These are phyloP conservation scores for Nipponia nippon DNA, from an alignment of 2,113 vertebrate species.

Conservation along the genomic window DNA sequence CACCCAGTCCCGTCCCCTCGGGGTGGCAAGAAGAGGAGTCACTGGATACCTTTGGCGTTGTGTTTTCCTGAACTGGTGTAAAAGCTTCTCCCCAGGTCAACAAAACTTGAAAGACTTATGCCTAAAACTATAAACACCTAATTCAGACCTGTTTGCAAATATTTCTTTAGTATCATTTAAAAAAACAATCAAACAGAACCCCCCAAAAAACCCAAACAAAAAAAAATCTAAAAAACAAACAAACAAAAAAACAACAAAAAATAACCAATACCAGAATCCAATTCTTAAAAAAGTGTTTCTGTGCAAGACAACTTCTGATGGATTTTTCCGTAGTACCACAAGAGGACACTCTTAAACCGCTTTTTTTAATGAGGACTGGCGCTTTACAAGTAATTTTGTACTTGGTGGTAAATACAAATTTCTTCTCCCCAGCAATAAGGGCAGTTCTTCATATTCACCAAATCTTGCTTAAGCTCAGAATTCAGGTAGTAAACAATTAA, in stretches of 20 bases:
- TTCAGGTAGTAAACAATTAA: background rate
- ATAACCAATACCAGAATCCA: background rate
- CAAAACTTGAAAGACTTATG: background rate
- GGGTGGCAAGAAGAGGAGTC: fast-evolving
- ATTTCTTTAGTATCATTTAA: background rate
- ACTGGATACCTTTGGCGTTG: background rate
- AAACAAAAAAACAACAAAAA: background rate
- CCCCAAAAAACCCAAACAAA: no score
- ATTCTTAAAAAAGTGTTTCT: background rate
- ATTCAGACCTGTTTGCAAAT: background rate
- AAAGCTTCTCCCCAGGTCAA: background rate
- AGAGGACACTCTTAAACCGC: background rate
- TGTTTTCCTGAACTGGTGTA: fast-evolving
- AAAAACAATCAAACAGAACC: background rate
- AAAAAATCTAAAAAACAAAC: background rate
- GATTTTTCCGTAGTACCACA: background rate
- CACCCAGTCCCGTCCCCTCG: fast-evolving
- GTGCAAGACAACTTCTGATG: background rate
- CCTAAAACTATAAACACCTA: background rate
- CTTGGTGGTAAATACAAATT: background rate
- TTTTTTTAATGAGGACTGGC: fast-evolving
- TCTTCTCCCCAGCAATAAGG: background rate
- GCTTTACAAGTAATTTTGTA: background rate
- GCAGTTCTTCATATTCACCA: background rate
- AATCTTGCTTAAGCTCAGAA: background rate